phyloP scores from a whole-genome alignment of 1,140 invertebrate genomes.

The Lerema accius region DNA sequence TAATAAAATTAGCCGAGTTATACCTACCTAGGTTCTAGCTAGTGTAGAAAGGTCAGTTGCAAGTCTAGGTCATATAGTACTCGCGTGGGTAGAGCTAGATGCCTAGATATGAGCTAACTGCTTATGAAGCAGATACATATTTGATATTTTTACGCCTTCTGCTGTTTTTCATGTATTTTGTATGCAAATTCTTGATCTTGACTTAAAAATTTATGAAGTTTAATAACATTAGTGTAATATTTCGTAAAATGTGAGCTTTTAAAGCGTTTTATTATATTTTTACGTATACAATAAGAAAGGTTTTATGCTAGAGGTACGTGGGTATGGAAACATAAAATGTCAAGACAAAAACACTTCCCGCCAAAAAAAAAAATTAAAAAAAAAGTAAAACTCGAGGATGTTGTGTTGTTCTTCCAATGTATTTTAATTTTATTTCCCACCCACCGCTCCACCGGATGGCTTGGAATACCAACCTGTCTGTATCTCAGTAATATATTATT shows the following conservation, averaged over 20 bases:
- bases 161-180: neutral
- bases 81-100: constrained; percentile 36
- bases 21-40: constrained; percentile 25
- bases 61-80: constrained; percentile 38
- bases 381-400: constrained; percentile 5
- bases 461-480: constrained; percentile 25
- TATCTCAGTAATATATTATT: constrained; percentile 19
- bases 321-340: neutral
- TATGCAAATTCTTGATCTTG: neutral
- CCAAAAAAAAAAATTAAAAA: neutral
- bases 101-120: constrained; percentile 30
- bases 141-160: constrained; percentile 3
- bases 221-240: neutral
- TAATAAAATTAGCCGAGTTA: constrained; percentile 32
- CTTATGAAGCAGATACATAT: constrained; percentile 9
- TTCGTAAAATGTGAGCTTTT: neutral
- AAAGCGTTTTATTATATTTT: no score
- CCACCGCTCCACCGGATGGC: constrained; percentile 26
- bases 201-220: neutral
- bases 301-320: no score
- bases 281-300: no score
- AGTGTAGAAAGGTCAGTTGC: constrained; percentile 36
- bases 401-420: constrained; percentile 3
- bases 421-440: constrained; percentile 23
- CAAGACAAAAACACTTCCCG: neutral